Conservation (phyloP, 2,888 invertebrate genomes). For the Ceramica pisi region DNA sequence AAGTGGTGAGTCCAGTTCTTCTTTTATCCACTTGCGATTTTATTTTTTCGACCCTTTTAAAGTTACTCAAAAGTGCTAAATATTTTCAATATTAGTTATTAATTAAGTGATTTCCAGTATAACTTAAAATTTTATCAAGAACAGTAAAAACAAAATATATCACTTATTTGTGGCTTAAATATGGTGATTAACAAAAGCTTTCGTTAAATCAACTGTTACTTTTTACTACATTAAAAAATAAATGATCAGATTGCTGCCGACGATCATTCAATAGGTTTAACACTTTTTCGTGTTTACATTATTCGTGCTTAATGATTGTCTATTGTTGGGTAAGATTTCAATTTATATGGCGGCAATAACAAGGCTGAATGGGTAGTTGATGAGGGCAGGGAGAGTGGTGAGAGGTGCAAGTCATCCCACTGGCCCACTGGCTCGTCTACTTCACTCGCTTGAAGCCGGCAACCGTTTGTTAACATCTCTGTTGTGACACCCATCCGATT, state of each 20-base stretch:
- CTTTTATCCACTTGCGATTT: constrained; percentile 43
- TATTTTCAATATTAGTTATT: background rate
- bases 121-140: background rate
- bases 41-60: constrained; percentile 11
- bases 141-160: background rate
- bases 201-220: constrained; percentile 17
- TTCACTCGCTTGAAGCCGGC: background rate
- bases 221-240: constrained; percentile 2
- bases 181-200: background rate
- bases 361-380: constrained; percentile 63
- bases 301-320: constrained; percentile 66
- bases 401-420: constrained; percentile 68
- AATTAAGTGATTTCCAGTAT: background rate
- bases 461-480: constrained; percentile 60
- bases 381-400: constrained; percentile 53
- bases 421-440: constrained; percentile 19
- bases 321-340: constrained; percentile 72
- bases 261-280: constrained; percentile 42
- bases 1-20: constrained; percentile 75
- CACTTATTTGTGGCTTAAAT: background rate
- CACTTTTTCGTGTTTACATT: constrained; percentile 63
- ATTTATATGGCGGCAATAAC: constrained; percentile 66
- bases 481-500: constrained; percentile 71
- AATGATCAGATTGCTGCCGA: constrained; percentile 1
- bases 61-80: constrained; percentile 10